Conservation (phyloP, 92 coral and sea anemone genomes). For the Diadumene lineata region DNA sequence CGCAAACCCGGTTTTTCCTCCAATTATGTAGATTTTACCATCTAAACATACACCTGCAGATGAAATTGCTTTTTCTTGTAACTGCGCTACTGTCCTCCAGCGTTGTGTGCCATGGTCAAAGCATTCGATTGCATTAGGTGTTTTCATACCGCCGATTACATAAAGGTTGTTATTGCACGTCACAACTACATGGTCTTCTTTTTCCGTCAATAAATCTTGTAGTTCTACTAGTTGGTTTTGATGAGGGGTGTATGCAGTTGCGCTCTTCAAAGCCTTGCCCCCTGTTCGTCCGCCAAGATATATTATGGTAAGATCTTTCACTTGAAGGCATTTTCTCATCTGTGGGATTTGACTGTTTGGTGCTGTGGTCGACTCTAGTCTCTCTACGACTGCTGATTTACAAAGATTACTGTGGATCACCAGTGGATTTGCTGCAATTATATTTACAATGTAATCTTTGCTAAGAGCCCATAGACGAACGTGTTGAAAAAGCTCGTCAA, state of each 20-base stretch:
- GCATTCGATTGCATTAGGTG: conserved; percentile 50
- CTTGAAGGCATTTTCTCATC: conserved; percentile 55
- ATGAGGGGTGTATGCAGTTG: conserved; percentile 32
- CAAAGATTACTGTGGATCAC: conserved; percentile 48
- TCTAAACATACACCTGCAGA: conserved; percentile 73
- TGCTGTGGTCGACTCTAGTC: conserved; percentile 21
- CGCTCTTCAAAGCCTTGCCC: conserved; percentile 44
- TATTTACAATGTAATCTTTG: conserved; percentile 48
- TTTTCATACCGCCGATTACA: conserved; percentile 56
- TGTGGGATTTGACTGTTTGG: background rate
- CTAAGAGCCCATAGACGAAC: conserved; percentile 63
- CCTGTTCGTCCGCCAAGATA: conserved; percentile 52
- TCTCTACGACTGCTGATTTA: conserved; percentile 44
- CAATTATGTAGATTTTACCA: conserved; percentile 65
- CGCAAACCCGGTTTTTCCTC: conserved; percentile 69
- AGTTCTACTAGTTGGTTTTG: conserved; percentile 44
- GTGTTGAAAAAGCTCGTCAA: conserved; percentile 56
- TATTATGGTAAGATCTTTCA: conserved; percentile 33
- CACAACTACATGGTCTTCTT: conserved; percentile 65
- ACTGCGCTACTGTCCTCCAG: conserved; percentile 52
- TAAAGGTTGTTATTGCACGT: conserved; percentile 49
- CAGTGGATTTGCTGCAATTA: conserved; percentile 42
- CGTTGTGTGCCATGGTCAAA: conserved; percentile 53
- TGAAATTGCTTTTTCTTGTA: conserved; percentile 39
- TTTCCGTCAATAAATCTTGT: conserved; percentile 48